Conservation (phyloP, 2,797 vertebrate species). For the Rallus crepitans region DNA sequence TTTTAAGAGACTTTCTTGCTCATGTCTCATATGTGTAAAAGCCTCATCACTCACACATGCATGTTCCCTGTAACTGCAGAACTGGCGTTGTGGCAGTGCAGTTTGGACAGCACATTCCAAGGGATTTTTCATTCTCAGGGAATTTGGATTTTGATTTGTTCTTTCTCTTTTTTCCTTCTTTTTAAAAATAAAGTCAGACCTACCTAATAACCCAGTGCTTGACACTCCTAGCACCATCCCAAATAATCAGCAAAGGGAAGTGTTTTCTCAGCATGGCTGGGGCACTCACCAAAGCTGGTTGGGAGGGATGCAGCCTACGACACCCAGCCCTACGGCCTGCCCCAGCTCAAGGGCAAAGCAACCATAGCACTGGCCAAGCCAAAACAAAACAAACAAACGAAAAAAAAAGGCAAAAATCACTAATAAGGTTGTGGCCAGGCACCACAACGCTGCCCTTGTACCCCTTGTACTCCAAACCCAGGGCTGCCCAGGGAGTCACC, state of each 20-base stretch:
- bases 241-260: neutral
- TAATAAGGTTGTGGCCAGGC: neutral
- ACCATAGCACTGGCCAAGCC: neutral
- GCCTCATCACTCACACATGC: constrained; percentile 1
- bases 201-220: neutral
- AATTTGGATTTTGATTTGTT: neutral
- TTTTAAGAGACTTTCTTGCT: constrained; percentile 34
- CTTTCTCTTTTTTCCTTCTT: neutral
- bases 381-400: neutral
- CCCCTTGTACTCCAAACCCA: too few relatives aligned
- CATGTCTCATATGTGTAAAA: constrained; percentile 3
- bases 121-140: neutral
- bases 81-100: neutral
- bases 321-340: neutral
- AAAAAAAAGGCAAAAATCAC: neutral
- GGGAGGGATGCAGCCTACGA: neutral
- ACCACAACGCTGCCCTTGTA: neutral
- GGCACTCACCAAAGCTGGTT: neutral
- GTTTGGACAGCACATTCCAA: constrained; percentile 13
- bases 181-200: neutral
- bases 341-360: neutral
- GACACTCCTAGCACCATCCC: neutral
- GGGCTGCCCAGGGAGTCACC: neutral
- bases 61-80: neutral
- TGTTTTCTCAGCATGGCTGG: neutral